A percentile compares a stretch with the other conserved stretches of the same genome.
Conservation (phyloP, 2,113 vertebrate genomes). For the Oceanites oceanicus region DNA sequence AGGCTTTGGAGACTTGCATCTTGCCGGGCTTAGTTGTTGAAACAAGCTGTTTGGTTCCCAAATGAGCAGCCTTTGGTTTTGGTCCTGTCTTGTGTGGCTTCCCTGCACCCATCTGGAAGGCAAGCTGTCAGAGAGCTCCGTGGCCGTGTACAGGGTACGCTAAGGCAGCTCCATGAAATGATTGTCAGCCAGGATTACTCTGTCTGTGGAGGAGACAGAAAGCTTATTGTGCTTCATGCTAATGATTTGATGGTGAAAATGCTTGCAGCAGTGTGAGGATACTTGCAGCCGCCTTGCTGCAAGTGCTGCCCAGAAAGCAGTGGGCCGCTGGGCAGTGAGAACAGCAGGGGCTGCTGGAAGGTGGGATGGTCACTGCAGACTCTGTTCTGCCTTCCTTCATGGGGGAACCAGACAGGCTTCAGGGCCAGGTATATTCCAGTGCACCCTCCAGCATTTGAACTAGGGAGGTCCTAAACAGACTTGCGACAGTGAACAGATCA, state of each 20-base stretch:
- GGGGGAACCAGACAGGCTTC: not conserved
- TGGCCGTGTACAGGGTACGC: not conserved
- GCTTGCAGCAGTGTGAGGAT: not conserved
- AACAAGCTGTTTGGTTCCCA: not conserved
- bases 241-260: not conserved
- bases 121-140: not conserved
- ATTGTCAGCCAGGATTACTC: not conserved
- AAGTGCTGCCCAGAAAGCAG: not conserved
- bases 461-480: not conserved
- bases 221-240: not conserved
- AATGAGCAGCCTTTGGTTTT: not conserved
- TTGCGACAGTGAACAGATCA: not conserved
- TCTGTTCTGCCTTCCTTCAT: not conserved
- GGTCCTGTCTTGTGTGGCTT: not conserved
- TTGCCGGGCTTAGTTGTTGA: not conserved
- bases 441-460: not conserved
- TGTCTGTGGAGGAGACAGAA: not conserved
- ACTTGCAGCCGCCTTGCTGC: not conserved
- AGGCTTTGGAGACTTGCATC: not conserved
- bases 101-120: not conserved
- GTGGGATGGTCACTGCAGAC: not conserved
- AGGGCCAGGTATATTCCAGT: not conserved
- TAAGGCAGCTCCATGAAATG: not conserved
- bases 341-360: not conserved
- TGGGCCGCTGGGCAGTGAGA: not conserved